A percentile compares a stretch with the other conserved stretches of the same genome.
Conservation (phyloP, 2,888 invertebrate species). For the Synanthedon tipuliformis region DNA sequence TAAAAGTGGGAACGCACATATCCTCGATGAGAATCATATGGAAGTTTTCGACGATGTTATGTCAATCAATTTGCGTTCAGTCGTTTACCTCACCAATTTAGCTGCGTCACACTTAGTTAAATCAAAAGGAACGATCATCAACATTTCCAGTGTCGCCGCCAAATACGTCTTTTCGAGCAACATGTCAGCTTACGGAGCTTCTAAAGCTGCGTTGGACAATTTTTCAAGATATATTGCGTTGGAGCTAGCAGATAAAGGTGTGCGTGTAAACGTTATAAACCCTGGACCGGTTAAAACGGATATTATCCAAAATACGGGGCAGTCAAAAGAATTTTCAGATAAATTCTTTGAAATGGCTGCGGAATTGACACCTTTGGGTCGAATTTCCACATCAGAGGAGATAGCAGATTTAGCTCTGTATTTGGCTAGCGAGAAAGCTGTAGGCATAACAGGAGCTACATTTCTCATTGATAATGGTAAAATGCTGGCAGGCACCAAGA, state of each 20-base stretch:
- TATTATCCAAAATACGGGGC: slow-evolving; percentile 11
- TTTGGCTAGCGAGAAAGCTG: slow-evolving; percentile 6
- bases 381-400: slow-evolving; percentile 20
- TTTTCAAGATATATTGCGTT: slow-evolving; percentile 19
- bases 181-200: slow-evolving; percentile 11
- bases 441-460: slow-evolving; percentile 2
- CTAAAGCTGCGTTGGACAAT: slow-evolving; percentile 23
- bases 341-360: slow-evolving; percentile 6
- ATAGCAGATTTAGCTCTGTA: slow-evolving; percentile 3
- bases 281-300: slow-evolving; percentile 58
- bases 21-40: slow-evolving; percentile 4
- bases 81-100: slow-evolving; percentile 9
- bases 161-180: background rate
- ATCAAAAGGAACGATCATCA: slow-evolving; percentile 29
- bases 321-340: background rate
- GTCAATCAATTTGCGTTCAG: slow-evolving; percentile 9
- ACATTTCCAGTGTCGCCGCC: slow-evolving; percentile 22
- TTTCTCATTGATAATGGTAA: slow-evolving; percentile 3
- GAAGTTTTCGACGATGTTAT: slow-evolving; percentile 8
- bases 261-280: slow-evolving; percentile 68
- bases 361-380: slow-evolving; percentile 12
- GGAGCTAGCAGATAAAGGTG: slow-evolving; percentile 17
- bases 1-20: slow-evolving; percentile 3
- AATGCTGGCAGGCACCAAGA: background rate
- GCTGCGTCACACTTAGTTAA: slow-evolving; percentile 21